Conservation (phyloP, 2,888 invertebrate species). For the Pseudolycoriella hygida region DNA sequence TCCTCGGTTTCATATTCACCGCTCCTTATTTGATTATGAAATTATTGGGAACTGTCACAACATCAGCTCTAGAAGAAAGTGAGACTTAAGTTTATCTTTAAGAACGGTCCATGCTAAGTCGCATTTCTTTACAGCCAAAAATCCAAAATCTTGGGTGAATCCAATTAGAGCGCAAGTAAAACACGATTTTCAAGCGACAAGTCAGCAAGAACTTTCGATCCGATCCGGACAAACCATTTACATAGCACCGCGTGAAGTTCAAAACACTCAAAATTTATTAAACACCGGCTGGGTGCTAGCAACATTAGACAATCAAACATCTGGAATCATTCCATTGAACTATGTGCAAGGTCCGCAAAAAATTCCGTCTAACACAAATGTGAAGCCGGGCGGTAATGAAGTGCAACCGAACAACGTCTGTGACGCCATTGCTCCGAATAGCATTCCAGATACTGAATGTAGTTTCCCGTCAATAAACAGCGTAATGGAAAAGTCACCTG, state of each 20-base stretch:
- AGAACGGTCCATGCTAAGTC: neutral
- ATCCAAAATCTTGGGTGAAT: slow-evolving; percentile 51
- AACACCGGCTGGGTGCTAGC: slow-evolving; percentile 54
- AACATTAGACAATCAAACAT: slow-evolving; percentile 34
- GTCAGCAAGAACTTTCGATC: slow-evolving; percentile 60
- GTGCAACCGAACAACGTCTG: too few species aligned
- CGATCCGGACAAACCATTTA: slow-evolving; percentile 55
- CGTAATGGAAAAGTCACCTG: too few species aligned
- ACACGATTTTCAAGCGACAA: slow-evolving; percentile 56
- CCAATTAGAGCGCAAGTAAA: slow-evolving; percentile 48
- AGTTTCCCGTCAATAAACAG: too few species aligned
- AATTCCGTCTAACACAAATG: neutral
- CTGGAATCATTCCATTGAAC: slow-evolving; percentile 46
- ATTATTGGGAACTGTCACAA: slow-evolving; percentile 42
- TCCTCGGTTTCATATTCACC: slow-evolving; percentile 73
- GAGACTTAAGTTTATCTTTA: slow-evolving; percentile 18
- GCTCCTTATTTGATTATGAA: slow-evolving; percentile 85
- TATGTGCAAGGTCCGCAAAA: slow-evolving; percentile 25
- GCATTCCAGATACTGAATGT: too few species aligned
- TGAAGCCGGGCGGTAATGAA: too few species aligned
- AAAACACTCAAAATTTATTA: slow-evolving; percentile 41
- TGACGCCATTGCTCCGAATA: too few species aligned
- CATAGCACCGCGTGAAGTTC: slow-evolving; percentile 70
- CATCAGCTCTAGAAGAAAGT: slow-evolving; percentile 41
- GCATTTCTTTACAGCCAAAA: slow-evolving; percentile 31